These are phyloP conservation scores for Paraplagusia blochii DNA, from an alignment of 2,113 vertebrate species.

Conservation along the genomic window DNA sequence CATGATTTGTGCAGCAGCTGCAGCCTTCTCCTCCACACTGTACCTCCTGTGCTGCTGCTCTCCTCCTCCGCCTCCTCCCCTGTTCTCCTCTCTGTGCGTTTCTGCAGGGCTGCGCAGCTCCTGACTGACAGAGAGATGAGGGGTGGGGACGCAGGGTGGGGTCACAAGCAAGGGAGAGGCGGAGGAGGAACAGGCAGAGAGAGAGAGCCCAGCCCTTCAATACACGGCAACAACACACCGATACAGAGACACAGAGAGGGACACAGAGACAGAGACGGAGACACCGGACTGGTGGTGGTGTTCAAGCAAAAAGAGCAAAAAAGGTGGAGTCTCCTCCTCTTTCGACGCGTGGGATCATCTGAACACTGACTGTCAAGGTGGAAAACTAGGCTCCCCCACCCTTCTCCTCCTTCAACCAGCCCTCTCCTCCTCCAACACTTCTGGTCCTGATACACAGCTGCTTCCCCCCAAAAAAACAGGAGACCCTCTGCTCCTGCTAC, in stretches of 20 bases:
- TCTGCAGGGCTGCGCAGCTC: constrained; percentile 66
- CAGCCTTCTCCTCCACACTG: neutral
- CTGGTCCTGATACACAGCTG: constrained; percentile 48
- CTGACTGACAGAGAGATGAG: constrained; percentile 77
- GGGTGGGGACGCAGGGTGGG: constrained; percentile 85
- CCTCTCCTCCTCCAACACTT: constrained; percentile 34
- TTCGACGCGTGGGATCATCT: constrained; percentile 73
- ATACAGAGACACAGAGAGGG: constrained; percentile 32
- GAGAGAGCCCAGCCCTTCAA: constrained; percentile 79
- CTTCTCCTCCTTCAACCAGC: constrained; percentile 18
- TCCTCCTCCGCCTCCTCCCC: constrained; percentile 2
- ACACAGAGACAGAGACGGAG: constrained; percentile 14
- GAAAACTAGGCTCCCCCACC: constrained; percentile 31
- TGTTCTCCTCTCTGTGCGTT: constrained; percentile 4
- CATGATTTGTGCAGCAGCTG: neutral
- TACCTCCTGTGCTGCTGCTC: constrained; percentile 13
- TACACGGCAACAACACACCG: constrained; percentile 77
- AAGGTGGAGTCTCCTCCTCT: constrained; percentile 17
- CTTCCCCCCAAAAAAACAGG: constrained; percentile 68
- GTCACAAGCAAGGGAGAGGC: constrained; percentile 82
- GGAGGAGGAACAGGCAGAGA: constrained; percentile 80
- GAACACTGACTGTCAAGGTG: constrained; percentile 52
- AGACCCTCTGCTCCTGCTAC: constrained; percentile 65
- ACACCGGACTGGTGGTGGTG: neutral
- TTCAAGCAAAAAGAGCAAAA: neutral